These are phyloP conservation scores for Hipposideros armiger DNA, from an alignment of 2,113 vertebrate genomes.

Conservation along the genomic window DNA sequence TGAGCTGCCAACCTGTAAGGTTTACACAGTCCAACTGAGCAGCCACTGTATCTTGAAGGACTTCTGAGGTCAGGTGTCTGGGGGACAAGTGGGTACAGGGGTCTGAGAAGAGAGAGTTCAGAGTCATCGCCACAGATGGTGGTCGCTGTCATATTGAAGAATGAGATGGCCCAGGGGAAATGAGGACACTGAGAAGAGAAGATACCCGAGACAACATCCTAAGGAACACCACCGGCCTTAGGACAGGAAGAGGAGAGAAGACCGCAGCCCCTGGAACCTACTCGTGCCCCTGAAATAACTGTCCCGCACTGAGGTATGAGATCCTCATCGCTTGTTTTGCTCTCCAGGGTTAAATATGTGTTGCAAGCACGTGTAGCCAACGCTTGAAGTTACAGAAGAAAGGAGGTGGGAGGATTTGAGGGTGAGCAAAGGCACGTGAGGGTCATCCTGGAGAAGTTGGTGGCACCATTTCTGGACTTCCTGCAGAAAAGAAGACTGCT, in stretches of 20 bases:
- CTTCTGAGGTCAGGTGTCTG: background rate
- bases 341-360: background rate
- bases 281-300: background rate
- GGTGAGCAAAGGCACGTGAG: background rate
- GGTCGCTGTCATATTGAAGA: background rate
- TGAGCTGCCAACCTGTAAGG: background rate
- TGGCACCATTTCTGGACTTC: background rate
- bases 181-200: background rate
- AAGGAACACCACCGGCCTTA: background rate
- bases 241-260: background rate
- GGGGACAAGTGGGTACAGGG: background rate
- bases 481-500: background rate
- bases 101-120: conserved; percentile 18
- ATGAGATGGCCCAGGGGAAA: background rate
- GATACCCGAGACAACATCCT: background rate
- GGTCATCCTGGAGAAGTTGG: background rate
- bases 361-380: background rate
- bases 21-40: background rate
- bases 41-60: background rate
- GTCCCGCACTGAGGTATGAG: background rate
- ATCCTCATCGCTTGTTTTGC: background rate
- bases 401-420: background rate
- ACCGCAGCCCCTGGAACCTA: background rate
- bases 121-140: background rate
- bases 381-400: background rate